These are phyloP conservation scores for Brienomyrus longianalis DNA, from an alignment of 2,113 vertebrate species.

Conservation along the genomic window DNA sequence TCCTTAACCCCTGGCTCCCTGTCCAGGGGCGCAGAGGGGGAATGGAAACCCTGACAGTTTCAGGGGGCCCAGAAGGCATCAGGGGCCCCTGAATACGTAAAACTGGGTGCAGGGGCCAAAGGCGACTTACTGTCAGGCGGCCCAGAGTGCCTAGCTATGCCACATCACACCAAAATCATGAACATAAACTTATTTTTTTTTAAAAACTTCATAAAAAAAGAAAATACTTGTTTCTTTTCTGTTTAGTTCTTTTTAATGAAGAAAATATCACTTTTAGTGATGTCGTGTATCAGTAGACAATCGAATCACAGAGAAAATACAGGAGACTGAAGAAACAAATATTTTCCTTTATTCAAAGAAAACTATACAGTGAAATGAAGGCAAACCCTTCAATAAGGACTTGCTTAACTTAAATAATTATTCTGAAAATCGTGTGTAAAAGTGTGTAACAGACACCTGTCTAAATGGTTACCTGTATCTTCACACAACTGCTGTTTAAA, in stretches of 20 bases:
- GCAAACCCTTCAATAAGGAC: slow-evolving; percentile 10
- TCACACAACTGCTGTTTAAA: not conserved
- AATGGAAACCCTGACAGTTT: not conserved
- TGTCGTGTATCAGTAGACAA: not conserved
- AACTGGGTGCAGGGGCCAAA: not conserved
- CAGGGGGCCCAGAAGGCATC: not conserved
- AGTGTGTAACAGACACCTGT: not conserved
- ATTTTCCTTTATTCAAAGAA: slow-evolving; percentile 86
- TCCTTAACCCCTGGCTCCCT: not conserved
- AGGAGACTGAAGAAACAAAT: slow-evolving; percentile 83
- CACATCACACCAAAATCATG: not conserved
- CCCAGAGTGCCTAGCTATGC: not conserved
- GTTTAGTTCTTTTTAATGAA: slow-evolving; percentile 20
- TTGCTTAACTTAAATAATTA: not conserved
- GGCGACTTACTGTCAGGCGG: not conserved
- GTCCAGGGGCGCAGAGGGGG: not conserved
- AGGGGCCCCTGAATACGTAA: not conserved
- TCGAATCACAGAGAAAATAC: slow-evolving; percentile 63
- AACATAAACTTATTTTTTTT: not conserved
- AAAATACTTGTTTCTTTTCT: slow-evolving; percentile 67
- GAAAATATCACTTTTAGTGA: not conserved
- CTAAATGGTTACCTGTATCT: not conserved
- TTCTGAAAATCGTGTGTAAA: not conserved
- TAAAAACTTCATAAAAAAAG: slow-evolving; percentile 29
- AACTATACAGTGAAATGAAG: slow-evolving; percentile 31